Evolutionary conservation across 2,113 vertebrate species (phyloP), one percentile per base, ranked within the genome.

Genomic region (Mobula birostris): DNA sequence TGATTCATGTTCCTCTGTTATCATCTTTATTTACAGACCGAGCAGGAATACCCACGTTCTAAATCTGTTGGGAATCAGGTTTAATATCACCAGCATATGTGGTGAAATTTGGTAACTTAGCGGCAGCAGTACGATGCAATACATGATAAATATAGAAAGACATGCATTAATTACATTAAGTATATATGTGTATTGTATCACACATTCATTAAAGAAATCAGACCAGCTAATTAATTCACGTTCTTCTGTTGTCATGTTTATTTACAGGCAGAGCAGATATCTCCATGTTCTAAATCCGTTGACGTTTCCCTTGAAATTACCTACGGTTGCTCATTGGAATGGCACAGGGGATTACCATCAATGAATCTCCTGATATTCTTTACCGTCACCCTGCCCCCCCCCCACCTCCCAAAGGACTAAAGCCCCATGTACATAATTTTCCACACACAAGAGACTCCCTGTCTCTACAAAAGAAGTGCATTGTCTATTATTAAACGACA

Each of bases 401-500:
- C 72, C 72, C 72, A 74, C 15, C 58, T n/a, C 61, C 61, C 85
- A 68, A 90, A 90, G 29, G 61, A 90, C 85, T 66, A 17, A n/a
- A 63, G 32, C 5, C 61, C 61, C 66, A 90, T 90, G 85, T 90
- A 90, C 85, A 90, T 90, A 90, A 90, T 90, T 90, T 90, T 66
- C 32, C 2, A n/a, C 85, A 68, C 61, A 90, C 85, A 90, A 90
- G 85, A 66, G 85, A 90, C 61, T 90, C 85, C 85, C 85, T 90
- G 85, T 90, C 61, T 90, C 85, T 66, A 66, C 61, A 90, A 68
- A 90, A 90, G 85, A 68, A 90, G 29, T 90, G 85, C 61, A 90
- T 90, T 90, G 85, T 90, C 29, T 90, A 90, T 90, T 90, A 90
- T 90, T 90, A 90, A 90, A 90, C 85, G 66, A 90, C 85, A 66